Evolutionary conservation across 2,888 invertebrate genomes (phyloP).

Genomic region (Linnaemya vulpina): DNA sequence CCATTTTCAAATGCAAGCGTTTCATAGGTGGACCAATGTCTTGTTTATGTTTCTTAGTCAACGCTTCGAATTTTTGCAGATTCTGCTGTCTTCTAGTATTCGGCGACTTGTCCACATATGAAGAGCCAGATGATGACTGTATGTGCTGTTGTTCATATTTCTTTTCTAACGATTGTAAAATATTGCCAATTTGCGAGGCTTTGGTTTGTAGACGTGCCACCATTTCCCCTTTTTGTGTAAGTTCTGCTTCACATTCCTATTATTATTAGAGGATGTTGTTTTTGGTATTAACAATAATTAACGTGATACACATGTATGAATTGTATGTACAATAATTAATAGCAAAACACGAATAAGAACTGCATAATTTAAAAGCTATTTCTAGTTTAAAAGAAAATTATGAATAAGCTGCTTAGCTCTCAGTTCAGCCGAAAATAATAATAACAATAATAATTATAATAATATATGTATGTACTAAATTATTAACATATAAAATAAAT

Average conservation of each 20-base stretch:
- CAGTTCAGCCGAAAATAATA: slow-evolving; percentile 14
- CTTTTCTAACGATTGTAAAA: slow-evolving; percentile 94
- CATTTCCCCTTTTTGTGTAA: slow-evolving; percentile 98
- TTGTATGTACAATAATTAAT: neutral
- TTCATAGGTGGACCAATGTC: slow-evolving; percentile 82
- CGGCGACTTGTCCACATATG: slow-evolving; percentile 82
- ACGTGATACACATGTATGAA: slow-evolving; percentile 9
- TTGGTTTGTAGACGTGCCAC: slow-evolving; percentile 97
- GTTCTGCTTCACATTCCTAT: slow-evolving; percentile 96
- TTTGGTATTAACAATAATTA: slow-evolving; percentile 52
- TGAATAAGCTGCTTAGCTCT: slow-evolving; percentile 27
- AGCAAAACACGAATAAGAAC: slow-evolving; percentile 1
- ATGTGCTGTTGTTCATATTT: slow-evolving; percentile 84
- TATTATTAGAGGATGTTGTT: slow-evolving; percentile 61
- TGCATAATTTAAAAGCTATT: slow-evolving; percentile 16
- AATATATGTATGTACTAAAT: slow-evolving; percentile 4
- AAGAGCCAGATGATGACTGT: slow-evolving; percentile 84
- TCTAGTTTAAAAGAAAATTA: slow-evolving; percentile 24
- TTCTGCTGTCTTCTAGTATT: slow-evolving; percentile 81
- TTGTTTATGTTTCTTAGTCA: slow-evolving; percentile 81
- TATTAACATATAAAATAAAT: slow-evolving; percentile 9
- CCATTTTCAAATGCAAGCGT: slow-evolving; percentile 82
- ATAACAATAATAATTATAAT: neutral
- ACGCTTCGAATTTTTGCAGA: slow-evolving; percentile 81
- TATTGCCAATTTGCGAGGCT: slow-evolving; percentile 97